phyloP scores from a whole-genome alignment of 2,888 invertebrate species.

The Andrena hattorfiana region DNA sequence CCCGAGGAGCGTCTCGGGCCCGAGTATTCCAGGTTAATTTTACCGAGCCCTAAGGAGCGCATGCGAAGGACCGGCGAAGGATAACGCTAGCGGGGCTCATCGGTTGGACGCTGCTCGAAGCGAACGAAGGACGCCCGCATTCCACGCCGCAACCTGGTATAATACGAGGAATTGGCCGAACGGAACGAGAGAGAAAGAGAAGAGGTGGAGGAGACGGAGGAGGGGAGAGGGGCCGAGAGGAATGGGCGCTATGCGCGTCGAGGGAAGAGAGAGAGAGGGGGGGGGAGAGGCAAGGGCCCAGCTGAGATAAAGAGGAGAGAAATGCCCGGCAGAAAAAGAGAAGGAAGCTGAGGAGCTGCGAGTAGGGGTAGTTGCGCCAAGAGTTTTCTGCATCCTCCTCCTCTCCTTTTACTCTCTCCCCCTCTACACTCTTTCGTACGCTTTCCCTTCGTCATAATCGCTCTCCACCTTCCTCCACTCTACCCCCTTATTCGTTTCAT shows the following conservation, averaged over 20 bases:
- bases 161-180: conserved; percentile 83
- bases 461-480: conserved; percentile 34
- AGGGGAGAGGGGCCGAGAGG: conserved; percentile 33
- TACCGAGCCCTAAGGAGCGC: conserved; percentile 74
- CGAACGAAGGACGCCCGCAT: conserved; percentile 85
- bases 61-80: conserved; percentile 78
- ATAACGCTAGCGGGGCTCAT: conserved; percentile 79
- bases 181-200: conserved; percentile 58
- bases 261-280: conserved; percentile 17
- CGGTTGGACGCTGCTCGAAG: conserved; percentile 81
- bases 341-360: conserved; percentile 16
- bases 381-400: conserved; percentile 62
- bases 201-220: conserved; percentile 35
- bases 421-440: conserved; percentile 48
- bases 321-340: conserved; percentile 31
- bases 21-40: conserved; percentile 76
- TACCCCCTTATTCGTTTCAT: conserved; percentile 59
- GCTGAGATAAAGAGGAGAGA: conserved; percentile 27
- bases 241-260: background rate
- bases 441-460: conserved; percentile 65
- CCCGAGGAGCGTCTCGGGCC: conserved; percentile 58
- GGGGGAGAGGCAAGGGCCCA: conserved; percentile 6
- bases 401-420: conserved; percentile 34
- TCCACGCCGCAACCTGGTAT: conserved; percentile 84
- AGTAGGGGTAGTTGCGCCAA: conserved; percentile 53